Evolutionary conservation across 2,888 invertebrate genomes (phyloP).

Genomic region (Erebia aethiops): DNA sequence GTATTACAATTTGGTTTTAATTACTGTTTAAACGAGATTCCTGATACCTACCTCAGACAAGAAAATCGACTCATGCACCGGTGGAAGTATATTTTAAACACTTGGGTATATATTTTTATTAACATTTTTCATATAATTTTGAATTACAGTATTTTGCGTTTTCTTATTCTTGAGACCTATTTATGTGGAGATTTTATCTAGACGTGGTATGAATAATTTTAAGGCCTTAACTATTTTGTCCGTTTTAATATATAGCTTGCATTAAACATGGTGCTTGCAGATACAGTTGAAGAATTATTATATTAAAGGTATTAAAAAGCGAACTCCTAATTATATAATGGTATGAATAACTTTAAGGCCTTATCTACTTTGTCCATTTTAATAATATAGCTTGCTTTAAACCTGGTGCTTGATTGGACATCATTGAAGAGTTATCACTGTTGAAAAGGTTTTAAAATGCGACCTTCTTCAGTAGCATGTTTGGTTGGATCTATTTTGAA

Average conservation of each 20-base stretch:
- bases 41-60: neutral
- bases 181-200: neutral
- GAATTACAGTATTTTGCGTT: constrained; percentile 4
- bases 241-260: constrained; percentile 13
- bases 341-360: constrained; percentile 9
- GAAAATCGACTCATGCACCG: constrained; percentile 6
- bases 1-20: neutral
- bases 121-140: neutral
- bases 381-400: constrained; percentile 4
- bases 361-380: constrained; percentile 11
- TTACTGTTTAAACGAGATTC: neutral
- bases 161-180: constrained; percentile 1
- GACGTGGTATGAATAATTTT: neutral
- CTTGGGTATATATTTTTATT: neutral
- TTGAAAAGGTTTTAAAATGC: neutral
- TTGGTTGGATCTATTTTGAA: constrained; percentile 4
- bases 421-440: neutral
- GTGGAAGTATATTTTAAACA: constrained; percentile 4
- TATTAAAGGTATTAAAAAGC: neutral
- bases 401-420: constrained; percentile 5
- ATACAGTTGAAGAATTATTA: constrained; percentile 2
- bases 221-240: constrained; percentile 16
- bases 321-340: neutral
- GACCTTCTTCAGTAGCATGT: neutral
- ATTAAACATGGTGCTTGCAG: constrained; percentile 8